A percentile compares a stretch with the other conserved stretches of the same genome.
Conservation (phyloP, 2,797 vertebrate species). For the Lerista edwardsae region DNA sequence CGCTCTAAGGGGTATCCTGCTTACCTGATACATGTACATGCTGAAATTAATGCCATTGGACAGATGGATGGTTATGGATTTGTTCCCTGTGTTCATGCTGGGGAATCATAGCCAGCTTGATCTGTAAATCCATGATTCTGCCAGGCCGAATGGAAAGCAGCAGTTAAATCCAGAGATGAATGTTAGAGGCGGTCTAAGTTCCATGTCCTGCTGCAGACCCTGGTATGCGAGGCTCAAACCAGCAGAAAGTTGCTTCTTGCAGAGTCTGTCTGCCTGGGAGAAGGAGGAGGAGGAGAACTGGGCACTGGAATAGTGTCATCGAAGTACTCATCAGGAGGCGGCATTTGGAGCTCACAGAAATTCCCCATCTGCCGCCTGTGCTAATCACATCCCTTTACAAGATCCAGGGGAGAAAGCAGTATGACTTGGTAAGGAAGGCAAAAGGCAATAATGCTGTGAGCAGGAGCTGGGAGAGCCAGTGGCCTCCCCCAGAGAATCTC, state of each 20-base stretch:
- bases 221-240: constrained; percentile 4
- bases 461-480: background rate
- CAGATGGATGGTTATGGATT: constrained; percentile 77
- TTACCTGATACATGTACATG: constrained; percentile 90
- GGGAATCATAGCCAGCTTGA: constrained; percentile 78
- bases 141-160: background rate
- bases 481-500: background rate
- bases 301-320: constrained; percentile 9
- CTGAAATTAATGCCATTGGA: constrained; percentile 87
- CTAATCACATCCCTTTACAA: constrained; percentile 7
- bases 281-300: background rate
- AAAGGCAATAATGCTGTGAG: constrained; percentile 2
- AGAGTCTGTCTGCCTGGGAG: accelerated
- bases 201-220: constrained; percentile 34
- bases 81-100: constrained; percentile 77
- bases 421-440: constrained; percentile 3
- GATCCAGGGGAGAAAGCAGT: background rate
- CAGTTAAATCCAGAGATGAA: background rate
- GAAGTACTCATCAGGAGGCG: constrained; percentile 3
- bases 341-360: background rate
- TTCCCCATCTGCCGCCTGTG: constrained; percentile 45
- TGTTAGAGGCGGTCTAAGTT: constrained; percentile 36
- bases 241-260: constrained; percentile 20
- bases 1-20: constrained; percentile 31
- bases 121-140: constrained; percentile 46